Evolutionary conservation across 1,140 invertebrate genomes (phyloP).

Genomic region (Cydia pomonella): DNA sequence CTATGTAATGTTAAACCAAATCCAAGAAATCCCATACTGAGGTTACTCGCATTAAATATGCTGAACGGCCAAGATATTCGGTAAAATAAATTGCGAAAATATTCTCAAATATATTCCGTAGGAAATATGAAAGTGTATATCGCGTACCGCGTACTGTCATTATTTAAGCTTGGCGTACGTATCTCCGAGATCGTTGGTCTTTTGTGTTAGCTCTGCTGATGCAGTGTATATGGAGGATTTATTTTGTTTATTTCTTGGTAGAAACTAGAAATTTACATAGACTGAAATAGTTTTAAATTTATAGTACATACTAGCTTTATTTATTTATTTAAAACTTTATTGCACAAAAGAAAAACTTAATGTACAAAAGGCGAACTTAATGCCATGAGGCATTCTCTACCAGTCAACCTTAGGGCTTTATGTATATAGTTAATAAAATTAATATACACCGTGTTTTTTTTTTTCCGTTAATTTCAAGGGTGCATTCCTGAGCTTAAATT

Average conservation of each 20-base stretch:
- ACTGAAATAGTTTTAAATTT: neutral
- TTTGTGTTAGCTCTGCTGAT: neutral
- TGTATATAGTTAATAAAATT: no score
- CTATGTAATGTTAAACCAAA: no score
- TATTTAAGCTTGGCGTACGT: neutral
- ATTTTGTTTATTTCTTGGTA: conserved; percentile 2
- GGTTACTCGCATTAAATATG: neutral
- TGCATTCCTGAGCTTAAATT: no score
- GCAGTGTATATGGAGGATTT: neutral
- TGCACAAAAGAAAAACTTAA: no score
- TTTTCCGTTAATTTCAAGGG: no score
- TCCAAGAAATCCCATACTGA: neutral
- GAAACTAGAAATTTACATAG: neutral
- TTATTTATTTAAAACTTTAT: no score
- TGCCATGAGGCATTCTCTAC: no score
- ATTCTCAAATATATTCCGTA: neutral
- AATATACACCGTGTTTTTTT: no score
- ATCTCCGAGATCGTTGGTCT: conserved; percentile 4
- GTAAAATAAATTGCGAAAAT: conserved; percentile 23
- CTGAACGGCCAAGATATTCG: neutral
- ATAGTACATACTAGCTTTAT: neutral
- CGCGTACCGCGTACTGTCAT: conserved; percentile 1
- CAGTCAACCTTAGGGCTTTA: no score
- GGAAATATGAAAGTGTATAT: conserved; percentile 18
- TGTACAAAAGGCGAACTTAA: no score